phyloP scores from a whole-genome alignment of 2,113 vertebrate species.

The Chionodraco myersi region DNA sequence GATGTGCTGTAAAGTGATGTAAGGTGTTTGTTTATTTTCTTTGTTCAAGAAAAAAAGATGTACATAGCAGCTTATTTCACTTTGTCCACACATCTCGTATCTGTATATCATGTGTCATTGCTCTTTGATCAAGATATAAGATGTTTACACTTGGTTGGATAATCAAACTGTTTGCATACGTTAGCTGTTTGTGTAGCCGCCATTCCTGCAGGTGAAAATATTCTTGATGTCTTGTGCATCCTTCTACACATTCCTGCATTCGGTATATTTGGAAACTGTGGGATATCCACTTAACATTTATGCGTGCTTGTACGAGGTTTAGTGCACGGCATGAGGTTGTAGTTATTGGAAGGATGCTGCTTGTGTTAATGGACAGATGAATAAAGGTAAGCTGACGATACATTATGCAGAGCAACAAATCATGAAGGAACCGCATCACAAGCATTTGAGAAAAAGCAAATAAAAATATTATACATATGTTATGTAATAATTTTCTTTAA shows the following conservation, averaged over 20 bases:
- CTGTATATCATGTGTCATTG: background rate
- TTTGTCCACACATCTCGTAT: background rate
- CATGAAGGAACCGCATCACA: background rate
- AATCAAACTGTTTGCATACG: background rate
- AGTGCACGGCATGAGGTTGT: background rate
- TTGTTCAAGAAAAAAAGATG: no score
- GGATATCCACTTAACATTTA: background rate
- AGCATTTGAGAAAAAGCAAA: no score
- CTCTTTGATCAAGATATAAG: background rate
- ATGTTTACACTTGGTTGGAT: slow-evolving; percentile 6
- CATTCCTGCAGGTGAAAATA: background rate
- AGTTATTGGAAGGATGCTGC: background rate
- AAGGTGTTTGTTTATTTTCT: no score
- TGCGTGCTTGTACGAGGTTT: background rate
- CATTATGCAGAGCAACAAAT: background rate
- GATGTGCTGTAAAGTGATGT: no score
- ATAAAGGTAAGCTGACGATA: background rate
- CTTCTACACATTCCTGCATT: background rate
- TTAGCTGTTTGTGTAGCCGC: background rate
- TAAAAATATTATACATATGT: no score
- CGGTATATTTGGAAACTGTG: background rate
- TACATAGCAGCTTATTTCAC: background rate
- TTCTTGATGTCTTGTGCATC: background rate
- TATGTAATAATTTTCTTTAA: background rate
- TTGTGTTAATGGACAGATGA: background rate